A percentile compares a stretch with the other conserved stretches of the same genome.
These are phyloP conservation scores for Nezara viridula DNA, from an alignment of 2,888 invertebrate species.

Conservation along the genomic window DNA sequence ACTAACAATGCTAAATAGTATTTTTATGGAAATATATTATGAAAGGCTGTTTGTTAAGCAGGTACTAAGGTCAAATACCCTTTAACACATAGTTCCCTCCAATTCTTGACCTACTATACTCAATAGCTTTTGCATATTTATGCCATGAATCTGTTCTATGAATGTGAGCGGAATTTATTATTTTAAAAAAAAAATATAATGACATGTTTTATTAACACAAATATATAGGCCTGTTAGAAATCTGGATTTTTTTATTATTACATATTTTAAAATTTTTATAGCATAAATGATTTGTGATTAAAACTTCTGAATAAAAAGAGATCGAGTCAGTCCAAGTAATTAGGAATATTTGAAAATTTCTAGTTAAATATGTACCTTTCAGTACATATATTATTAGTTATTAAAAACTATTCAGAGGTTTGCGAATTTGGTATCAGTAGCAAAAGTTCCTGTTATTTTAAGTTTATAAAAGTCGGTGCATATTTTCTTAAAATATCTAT, in stretches of 20 bases:
- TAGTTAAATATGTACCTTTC: no score
- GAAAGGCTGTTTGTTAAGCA: constrained; percentile 15
- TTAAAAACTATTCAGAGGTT: not conserved
- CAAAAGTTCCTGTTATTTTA: not conserved
- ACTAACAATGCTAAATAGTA: constrained; percentile 22
- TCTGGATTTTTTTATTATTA: not conserved
- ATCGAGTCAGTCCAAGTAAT: no score
- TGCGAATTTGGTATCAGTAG: not conserved
- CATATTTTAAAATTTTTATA: not conserved
- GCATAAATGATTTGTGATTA: not conserved
- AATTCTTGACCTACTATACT: constrained; percentile 38
- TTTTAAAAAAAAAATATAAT: not conserved
- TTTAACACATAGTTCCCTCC: constrained; percentile 12
- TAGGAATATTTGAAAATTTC: no score
- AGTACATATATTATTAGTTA: no score
- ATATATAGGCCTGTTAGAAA: not conserved
- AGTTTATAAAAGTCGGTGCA: not conserved
- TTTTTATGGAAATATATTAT: constrained; percentile 24
- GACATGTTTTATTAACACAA: not conserved
- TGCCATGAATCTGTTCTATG: not conserved
- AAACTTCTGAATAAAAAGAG: not conserved
- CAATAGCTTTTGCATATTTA: constrained; percentile 8
- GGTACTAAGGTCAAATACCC: constrained; percentile 12
- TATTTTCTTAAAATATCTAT: no score
- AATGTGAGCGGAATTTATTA: not conserved